phyloP scores from a whole-genome alignment of 1,140 invertebrate species.

The Rhysida immarginata region DNA sequence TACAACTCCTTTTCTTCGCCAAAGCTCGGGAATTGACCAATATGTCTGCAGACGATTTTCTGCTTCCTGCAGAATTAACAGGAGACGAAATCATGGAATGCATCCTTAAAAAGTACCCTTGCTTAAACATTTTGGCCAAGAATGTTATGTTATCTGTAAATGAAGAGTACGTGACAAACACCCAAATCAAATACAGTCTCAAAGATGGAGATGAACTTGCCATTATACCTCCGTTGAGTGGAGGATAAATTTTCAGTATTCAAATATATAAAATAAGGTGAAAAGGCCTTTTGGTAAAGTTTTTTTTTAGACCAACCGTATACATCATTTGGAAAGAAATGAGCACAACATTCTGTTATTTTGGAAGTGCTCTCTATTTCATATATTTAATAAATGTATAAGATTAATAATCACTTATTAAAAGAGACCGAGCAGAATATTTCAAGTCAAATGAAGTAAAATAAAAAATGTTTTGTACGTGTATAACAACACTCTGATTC shows the following conservation, averaged over 20 bases:
- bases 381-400: too few species aligned
- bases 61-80: background rate
- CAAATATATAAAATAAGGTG: too few species aligned
- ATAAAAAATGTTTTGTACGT: too few species aligned
- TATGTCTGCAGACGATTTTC: background rate
- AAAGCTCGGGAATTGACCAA: conserved; percentile 14
- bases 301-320: too few species aligned
- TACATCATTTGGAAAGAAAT: too few species aligned
- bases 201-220: conserved; percentile 16
- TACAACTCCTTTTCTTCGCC: conserved; percentile 17
- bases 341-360: too few species aligned
- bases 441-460: too few species aligned
- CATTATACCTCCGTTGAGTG: conserved; percentile 16
- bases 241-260: conserved; percentile 12
- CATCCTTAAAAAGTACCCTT: conserved; percentile 1
- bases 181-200: background rate
- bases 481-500: too few species aligned
- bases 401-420: too few species aligned
- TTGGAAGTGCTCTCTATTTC: too few species aligned
- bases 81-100: background rate
- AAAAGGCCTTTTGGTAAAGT: too few species aligned
- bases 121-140: conserved; percentile 1
- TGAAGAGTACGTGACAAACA: conserved; percentile 11
- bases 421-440: too few species aligned
- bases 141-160: conserved; percentile 13